Evolutionary conservation across 2,888 invertebrate species (phyloP).

Genomic region (Fragum whitleyi): DNA sequence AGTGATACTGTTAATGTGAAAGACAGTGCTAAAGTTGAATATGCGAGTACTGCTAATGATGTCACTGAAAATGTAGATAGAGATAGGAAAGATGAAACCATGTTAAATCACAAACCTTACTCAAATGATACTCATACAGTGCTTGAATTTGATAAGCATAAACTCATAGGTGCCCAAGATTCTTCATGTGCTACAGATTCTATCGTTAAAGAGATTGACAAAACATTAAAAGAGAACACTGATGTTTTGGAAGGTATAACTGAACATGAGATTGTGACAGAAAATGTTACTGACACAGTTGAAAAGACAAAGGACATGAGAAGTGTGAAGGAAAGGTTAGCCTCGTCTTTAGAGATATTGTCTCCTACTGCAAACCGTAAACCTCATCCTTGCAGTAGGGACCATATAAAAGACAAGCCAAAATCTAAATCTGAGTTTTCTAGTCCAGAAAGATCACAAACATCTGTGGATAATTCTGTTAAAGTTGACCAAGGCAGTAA

Average conservation of each 20-base stretch:
- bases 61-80: background rate
- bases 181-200: too few relatives aligned
- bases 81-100: background rate
- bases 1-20: background rate
- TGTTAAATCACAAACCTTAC: too few relatives aligned
- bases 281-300: too few relatives aligned
- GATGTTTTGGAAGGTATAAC: too few relatives aligned
- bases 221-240: too few relatives aligned
- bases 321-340: conserved; percentile 31
- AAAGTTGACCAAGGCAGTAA: too few relatives aligned
- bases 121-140: too few relatives aligned
- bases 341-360: conserved; percentile 32
- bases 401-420: background rate
- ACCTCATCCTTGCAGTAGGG: conserved; percentile 14
- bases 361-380: conserved; percentile 33
- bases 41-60: background rate
- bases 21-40: background rate
- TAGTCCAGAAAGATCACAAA: background rate
- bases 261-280: too few relatives aligned
- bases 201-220: too few relatives aligned
- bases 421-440: background rate
- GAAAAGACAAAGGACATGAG: background rate
- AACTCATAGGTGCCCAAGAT: too few relatives aligned
- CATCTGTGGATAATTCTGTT: background rate
- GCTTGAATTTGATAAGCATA: too few relatives aligned